Percentiles rank a stretch among this genome's conserved stretches.
Evolutionary conservation across 2,888 invertebrate genomes (phyloP).

Genomic region (Lithophane socia): DNA sequence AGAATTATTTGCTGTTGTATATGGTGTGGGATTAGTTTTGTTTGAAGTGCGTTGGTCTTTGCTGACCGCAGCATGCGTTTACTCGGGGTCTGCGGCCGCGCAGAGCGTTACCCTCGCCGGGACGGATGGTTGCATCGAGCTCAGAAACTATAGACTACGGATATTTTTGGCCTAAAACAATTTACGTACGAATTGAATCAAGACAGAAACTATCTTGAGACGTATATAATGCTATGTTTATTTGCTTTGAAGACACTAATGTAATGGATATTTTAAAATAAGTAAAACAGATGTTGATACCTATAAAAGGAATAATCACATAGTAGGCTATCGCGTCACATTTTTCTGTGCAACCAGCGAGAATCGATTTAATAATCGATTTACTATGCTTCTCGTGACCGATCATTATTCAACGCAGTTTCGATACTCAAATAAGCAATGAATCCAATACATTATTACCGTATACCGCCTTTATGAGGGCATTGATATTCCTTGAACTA

Average conservation of each 20-base stretch:
- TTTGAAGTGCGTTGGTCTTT: constrained; percentile 51
- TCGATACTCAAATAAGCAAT: constrained; percentile 50
- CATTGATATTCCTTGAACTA: constrained; percentile 34
- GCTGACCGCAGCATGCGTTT: constrained; percentile 69
- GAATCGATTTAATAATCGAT: constrained; percentile 54
- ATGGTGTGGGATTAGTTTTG: constrained; percentile 43
- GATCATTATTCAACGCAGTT: constrained; percentile 48
- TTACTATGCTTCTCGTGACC: constrained; percentile 50
- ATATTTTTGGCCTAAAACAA: constrained; percentile 3
- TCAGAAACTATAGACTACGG: constrained; percentile 35
- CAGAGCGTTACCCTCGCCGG: constrained; percentile 70
- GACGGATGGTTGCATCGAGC: constrained; percentile 60
- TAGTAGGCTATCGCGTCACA: constrained; percentile 15
- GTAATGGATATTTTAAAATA: neutral
- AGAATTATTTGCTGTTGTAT: constrained; percentile 15
- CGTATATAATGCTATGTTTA: neutral
- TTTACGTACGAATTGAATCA: neutral
- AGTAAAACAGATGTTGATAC: neutral
- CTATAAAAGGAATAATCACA: constrained; percentile 6
- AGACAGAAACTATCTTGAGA: neutral
- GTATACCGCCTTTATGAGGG: constrained; percentile 19
- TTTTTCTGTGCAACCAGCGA: constrained; percentile 37
- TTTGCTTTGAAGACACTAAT: neutral
- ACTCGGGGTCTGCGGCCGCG: constrained; percentile 65
- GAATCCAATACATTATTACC: constrained; percentile 32